Conservation (phyloP, 2,797 vertebrate species). For the Channa striata region DNA sequence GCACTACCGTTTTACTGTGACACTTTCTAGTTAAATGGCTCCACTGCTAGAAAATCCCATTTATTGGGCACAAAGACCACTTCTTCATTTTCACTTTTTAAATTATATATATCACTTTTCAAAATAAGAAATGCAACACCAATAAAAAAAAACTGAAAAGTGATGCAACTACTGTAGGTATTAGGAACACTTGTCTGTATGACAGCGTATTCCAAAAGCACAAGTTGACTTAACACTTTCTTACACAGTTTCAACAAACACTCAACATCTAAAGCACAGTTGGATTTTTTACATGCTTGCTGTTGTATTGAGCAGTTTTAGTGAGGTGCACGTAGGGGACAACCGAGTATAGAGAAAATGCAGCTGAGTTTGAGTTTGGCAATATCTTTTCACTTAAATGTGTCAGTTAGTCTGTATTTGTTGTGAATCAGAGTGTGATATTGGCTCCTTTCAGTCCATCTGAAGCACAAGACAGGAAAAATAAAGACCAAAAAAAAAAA, state of each 20-base stretch:
- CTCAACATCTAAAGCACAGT: background rate
- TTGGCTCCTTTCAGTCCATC: slow-evolving; percentile 27
- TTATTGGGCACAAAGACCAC: background rate
- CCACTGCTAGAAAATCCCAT: background rate
- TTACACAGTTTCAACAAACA: background rate
- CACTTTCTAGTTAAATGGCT: background rate
- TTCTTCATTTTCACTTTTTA: background rate
- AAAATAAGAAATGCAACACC: background rate
- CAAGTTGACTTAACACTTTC: background rate
- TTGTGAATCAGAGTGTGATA: slow-evolving; percentile 28
- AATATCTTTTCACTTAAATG: slow-evolving; percentile 22
- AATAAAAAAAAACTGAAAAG: no score
- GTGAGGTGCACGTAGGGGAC: background rate
- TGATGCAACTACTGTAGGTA: background rate
- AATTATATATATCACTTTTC: background rate
- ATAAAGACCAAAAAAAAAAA: no score
- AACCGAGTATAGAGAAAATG: background rate
- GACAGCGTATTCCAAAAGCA: background rate
- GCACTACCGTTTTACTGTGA: background rate
- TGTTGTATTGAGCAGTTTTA: background rate
- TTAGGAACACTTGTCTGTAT: background rate
- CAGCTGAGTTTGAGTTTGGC: background rate
- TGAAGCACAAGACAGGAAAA: slow-evolving; percentile 8
- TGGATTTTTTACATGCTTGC: background rate
- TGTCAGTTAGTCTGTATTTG: slow-evolving; percentile 29